These are phyloP conservation scores for Drosophila kepulauana DNA, from an alignment of 1,140 invertebrate species.

Conservation along the genomic window DNA sequence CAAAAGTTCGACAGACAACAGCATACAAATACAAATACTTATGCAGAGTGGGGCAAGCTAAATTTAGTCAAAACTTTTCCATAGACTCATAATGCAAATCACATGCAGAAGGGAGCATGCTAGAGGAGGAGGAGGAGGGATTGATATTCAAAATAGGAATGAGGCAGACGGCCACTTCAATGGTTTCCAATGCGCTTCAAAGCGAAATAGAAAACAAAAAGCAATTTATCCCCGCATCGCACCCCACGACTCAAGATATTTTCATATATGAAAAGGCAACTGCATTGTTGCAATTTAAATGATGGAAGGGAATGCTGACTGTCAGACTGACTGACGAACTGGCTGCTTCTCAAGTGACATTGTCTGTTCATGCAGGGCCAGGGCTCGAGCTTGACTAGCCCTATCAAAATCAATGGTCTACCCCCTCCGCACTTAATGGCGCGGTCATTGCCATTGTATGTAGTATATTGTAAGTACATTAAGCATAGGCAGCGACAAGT, in stretches of 20 bases:
- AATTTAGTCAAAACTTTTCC: slow-evolving; percentile 73
- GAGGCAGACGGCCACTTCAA: slow-evolving; percentile 72
- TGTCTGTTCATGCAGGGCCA: slow-evolving; percentile 37
- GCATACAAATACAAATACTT: slow-evolving; percentile 10
- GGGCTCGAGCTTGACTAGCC: slow-evolving; percentile 5
- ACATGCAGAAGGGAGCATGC: slow-evolving; percentile 1
- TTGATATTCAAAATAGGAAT: neutral
- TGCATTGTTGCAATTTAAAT: slow-evolving; percentile 73
- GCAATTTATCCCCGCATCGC: slow-evolving; percentile 13
- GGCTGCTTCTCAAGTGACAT: slow-evolving; percentile 59
- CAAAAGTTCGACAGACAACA: slow-evolving; percentile 63
- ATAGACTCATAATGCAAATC: slow-evolving; percentile 64
- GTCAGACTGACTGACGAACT: neutral
- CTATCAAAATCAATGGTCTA: slow-evolving; percentile 41
- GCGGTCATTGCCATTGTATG: slow-evolving; percentile 52
- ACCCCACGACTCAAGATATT: slow-evolving; percentile 25
- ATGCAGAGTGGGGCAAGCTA: slow-evolving; percentile 39
- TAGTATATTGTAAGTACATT: slow-evolving; percentile 10
- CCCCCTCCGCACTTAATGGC: neutral
- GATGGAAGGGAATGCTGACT: neutral
- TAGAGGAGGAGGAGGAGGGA: neutral
- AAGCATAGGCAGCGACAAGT: slow-evolving; percentile 44
- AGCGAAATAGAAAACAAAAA: slow-evolving; percentile 55
- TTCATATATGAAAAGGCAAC: slow-evolving; percentile 44
- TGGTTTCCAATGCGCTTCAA: slow-evolving; percentile 72